Percentiles rank a stretch among this genome's conserved stretches.
Conservation (phyloP, 2,797 vertebrate species). For the Pipistrellus nathusii region DNA sequence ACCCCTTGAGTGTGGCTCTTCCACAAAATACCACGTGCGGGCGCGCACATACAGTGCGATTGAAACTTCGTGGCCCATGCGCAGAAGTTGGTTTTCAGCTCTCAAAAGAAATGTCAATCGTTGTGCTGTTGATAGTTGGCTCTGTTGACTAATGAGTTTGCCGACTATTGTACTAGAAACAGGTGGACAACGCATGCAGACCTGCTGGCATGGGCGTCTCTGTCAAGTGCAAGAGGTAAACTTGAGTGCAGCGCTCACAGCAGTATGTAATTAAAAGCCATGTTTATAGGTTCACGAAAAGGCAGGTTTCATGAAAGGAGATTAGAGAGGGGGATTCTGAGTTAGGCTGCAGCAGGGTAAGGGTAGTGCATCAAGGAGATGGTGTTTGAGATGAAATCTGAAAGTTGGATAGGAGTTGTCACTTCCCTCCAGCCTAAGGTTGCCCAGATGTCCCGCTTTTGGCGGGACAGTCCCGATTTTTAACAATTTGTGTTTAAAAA, state of each 20-base stretch:
- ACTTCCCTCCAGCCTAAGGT: not conserved
- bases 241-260: not conserved
- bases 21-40: too few species aligned
- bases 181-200: not conserved
- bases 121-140: too few species aligned
- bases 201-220: not conserved
- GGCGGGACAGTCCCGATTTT: too few species aligned
- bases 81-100: too few species aligned
- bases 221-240: not conserved
- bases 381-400: slow-evolving; percentile 9
- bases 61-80: too few species aligned
- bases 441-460: too few species aligned
- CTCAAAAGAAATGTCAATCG: too few species aligned
- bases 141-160: too few species aligned
- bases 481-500: too few species aligned
- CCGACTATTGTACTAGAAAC: not conserved
- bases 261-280: not conserved
- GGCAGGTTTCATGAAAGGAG: not conserved
- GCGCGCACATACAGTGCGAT: too few species aligned
- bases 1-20: too few species aligned
- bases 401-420: not conserved
- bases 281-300: not conserved
- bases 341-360: not conserved
- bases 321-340: slow-evolving; percentile 14
- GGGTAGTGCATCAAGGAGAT: slow-evolving; percentile 24